Conservation (phyloP, 2,888 invertebrate species). For the Thyatira batis region DNA sequence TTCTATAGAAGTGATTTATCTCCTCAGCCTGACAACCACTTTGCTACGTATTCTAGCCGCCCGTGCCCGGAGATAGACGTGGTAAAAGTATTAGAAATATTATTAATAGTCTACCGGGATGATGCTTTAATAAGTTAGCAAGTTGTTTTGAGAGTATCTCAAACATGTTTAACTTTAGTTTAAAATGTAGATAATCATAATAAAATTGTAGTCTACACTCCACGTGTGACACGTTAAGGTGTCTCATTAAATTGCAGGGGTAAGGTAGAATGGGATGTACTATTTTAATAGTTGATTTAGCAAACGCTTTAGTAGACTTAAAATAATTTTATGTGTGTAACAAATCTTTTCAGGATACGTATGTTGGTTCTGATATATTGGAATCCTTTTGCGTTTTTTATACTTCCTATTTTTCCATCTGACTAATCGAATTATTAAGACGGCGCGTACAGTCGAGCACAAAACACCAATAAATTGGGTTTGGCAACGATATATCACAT, state of each 20-base stretch:
- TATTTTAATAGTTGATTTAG: constrained; percentile 10
- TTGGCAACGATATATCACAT: constrained; percentile 57
- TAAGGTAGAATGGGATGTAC: too few relatives aligned
- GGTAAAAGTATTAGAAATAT: background rate
- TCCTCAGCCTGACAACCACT: constrained; percentile 26
- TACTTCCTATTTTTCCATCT: constrained; percentile 1
- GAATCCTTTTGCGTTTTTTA: background rate
- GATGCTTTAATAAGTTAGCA: too few relatives aligned
- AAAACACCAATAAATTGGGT: constrained; percentile 64
- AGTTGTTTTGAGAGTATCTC: too few relatives aligned
- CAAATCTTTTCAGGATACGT: background rate
- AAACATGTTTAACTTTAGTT: too few relatives aligned
- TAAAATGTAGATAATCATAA: too few relatives aligned
- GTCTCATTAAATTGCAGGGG: too few relatives aligned
- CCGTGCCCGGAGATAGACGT: background rate
- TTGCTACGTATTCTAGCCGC: constrained; percentile 6
- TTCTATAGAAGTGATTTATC: constrained; percentile 33
- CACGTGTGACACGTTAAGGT: background rate
- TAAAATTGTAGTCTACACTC: too few relatives aligned
- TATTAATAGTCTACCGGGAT: background rate
- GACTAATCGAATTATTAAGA: constrained; percentile 10
- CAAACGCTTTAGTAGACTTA: background rate
- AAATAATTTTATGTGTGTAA: too few relatives aligned
- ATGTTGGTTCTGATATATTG: background rate
- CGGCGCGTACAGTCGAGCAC: constrained; percentile 41